Percentiles rank a stretch among this genome's conserved stretches.
Conservation (phyloP, 2,888 invertebrate genomes). For the Loripinus fragilis region DNA sequence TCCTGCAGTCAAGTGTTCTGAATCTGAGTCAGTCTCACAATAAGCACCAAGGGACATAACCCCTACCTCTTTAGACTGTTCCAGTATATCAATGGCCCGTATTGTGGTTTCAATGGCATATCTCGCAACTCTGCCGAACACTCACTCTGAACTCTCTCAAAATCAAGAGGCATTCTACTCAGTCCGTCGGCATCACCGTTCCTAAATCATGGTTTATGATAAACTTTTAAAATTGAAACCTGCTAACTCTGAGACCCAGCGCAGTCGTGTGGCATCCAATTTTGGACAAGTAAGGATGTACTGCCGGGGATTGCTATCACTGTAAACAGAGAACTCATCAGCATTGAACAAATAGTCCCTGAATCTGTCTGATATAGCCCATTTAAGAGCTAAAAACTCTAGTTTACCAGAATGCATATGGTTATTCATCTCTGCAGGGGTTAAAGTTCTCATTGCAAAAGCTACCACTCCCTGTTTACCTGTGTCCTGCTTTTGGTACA, state of each 20-base stretch:
- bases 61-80: neutral
- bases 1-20: neutral
- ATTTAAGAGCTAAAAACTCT: constrained; percentile 49
- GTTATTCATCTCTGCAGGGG: constrained; percentile 60
- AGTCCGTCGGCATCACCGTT: constrained; percentile 35
- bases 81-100: neutral
- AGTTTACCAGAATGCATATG: constrained; percentile 51
- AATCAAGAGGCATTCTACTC: constrained; percentile 27
- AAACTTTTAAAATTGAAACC: constrained; percentile 32
- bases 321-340: constrained; percentile 39
- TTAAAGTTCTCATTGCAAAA: constrained; percentile 57
- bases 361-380: constrained; percentile 45
- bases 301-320: constrained; percentile 37
- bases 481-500: constrained; percentile 37
- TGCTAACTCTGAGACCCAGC: constrained; percentile 36
- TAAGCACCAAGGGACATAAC: constrained; percentile 5
- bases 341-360: constrained; percentile 51
- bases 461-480: constrained; percentile 53
- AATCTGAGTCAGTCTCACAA: neutral
- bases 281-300: constrained; percentile 38
- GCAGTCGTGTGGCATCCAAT: constrained; percentile 31
- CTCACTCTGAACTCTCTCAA: constrained; percentile 3
- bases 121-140: neutral
- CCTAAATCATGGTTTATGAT: constrained; percentile 30
- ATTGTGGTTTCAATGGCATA: constrained; percentile 4